Evolutionary conservation across 1,140 invertebrate species (phyloP).

Genomic region (Penaeus chinensis): DNA sequence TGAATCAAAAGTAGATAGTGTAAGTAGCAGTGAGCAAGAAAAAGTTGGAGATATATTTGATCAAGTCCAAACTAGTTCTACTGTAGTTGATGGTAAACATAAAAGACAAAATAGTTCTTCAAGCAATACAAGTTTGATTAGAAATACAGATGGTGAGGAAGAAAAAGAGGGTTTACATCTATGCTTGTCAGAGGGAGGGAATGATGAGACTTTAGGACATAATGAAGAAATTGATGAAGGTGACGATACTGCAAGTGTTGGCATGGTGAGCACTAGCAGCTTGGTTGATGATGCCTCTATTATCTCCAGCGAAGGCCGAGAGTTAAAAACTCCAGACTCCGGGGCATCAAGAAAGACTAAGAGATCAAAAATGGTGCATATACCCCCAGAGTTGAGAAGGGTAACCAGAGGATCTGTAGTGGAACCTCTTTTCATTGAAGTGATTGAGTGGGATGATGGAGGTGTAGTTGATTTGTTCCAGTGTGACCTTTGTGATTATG

Average conservation of each 20-base stretch:
- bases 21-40: neutral
- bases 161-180: neutral
- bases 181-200: neutral
- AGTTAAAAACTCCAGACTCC: conserved; percentile 60
- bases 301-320: conserved; percentile 58
- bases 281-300: conserved; percentile 59
- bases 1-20: neutral
- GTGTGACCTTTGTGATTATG: conserved; percentile 74
- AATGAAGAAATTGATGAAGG: conserved; percentile 40
- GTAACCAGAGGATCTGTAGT: conserved; percentile 60
- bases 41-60: neutral
- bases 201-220: neutral
- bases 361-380: conserved; percentile 5
- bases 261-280: conserved; percentile 55
- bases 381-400: conserved; percentile 41
- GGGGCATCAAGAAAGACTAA: conserved; percentile 38
- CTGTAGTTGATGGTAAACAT: no score
- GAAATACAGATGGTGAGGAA: neutral
- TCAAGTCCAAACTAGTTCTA: neutral
- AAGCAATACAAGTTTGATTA: no score
- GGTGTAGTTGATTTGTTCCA: conserved; percentile 62
- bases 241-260: conserved; percentile 60
- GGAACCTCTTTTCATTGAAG: conserved; percentile 46
- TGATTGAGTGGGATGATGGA: conserved; percentile 61
- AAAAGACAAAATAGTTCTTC: neutral